Percentiles rank a stretch among this genome's conserved stretches.
These are phyloP conservation scores for Spizaetus ornatus DNA, from an alignment of 2,113 vertebrate species.

Conservation along the genomic window DNA sequence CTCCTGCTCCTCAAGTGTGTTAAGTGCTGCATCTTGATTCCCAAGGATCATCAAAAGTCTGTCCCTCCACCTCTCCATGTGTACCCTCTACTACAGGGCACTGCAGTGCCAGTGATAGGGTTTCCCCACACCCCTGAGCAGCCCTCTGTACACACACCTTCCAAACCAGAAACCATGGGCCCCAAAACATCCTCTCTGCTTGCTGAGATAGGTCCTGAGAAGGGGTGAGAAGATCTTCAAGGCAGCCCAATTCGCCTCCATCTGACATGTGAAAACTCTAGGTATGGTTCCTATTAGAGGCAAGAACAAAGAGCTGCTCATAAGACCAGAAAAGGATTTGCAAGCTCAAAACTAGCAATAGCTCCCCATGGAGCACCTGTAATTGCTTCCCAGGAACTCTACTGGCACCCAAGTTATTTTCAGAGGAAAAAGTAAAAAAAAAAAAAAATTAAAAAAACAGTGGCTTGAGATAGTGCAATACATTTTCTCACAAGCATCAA, in stretches of 20 bases:
- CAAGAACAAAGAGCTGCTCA: neutral
- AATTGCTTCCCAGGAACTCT: neutral
- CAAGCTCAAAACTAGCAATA: neutral
- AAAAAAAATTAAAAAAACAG: neutral
- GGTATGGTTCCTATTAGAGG: neutral
- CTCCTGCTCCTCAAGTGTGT: neutral
- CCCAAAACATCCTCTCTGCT: neutral
- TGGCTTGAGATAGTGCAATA: neutral
- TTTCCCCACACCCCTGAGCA: neutral
- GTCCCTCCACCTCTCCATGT: neutral
- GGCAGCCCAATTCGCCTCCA: neutral
- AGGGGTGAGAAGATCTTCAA: neutral
- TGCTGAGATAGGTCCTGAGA: neutral
- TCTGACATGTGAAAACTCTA: fast-evolving
- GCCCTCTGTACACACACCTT: neutral
- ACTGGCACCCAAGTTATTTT: neutral
- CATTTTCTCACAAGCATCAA: neutral
- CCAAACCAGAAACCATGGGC: neutral
- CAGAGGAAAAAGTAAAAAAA: neutral
- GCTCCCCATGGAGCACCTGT: neutral
- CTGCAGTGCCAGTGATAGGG: neutral
- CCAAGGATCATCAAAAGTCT: neutral
- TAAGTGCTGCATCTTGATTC: neutral
- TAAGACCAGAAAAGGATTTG: neutral
- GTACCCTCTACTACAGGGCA: neutral